phyloP scores from a whole-genome alignment of 2,797 vertebrate genomes.

The Chloroceryle inda region DNA sequence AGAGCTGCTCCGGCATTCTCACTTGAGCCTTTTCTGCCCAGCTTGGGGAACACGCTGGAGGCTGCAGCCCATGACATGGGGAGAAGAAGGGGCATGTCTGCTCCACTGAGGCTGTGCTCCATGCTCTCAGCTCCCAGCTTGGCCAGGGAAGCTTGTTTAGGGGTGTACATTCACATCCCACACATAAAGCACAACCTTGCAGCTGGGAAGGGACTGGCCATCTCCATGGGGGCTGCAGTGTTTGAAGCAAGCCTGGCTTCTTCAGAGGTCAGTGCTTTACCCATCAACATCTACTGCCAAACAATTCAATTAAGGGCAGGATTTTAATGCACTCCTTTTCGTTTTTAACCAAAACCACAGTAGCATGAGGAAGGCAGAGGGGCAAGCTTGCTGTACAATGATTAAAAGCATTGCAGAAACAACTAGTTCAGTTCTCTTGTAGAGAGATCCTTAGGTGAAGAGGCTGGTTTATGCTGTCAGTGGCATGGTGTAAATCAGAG shows the following conservation, averaged over 20 bases:
- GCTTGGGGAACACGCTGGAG: not conserved
- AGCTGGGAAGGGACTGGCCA: accelerated
- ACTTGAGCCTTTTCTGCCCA: no score
- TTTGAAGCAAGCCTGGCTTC: not conserved
- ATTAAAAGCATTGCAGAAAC: not conserved
- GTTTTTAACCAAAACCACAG: not conserved
- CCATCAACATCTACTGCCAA: not conserved
- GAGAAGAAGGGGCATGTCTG: not conserved
- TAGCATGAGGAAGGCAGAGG: not conserved
- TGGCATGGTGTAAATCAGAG: not conserved
- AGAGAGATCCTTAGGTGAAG: not conserved
- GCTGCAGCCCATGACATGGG: not conserved
- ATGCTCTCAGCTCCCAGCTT: accelerated
- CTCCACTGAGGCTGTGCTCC: not conserved
- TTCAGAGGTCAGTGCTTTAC: not conserved
- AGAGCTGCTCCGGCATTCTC: not conserved
- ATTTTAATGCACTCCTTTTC: not conserved
- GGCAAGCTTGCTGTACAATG: no score
- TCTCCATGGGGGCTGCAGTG: accelerated
- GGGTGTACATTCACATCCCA: not conserved
- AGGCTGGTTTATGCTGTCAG: not conserved
- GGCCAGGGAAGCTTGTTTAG: accelerated
- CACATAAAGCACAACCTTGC: accelerated
- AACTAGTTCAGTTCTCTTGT: not conserved
- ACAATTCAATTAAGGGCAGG: not conserved